phyloP scores from a whole-genome alignment of 2,113 vertebrate species.

The Microtus ochrogaster region DNA sequence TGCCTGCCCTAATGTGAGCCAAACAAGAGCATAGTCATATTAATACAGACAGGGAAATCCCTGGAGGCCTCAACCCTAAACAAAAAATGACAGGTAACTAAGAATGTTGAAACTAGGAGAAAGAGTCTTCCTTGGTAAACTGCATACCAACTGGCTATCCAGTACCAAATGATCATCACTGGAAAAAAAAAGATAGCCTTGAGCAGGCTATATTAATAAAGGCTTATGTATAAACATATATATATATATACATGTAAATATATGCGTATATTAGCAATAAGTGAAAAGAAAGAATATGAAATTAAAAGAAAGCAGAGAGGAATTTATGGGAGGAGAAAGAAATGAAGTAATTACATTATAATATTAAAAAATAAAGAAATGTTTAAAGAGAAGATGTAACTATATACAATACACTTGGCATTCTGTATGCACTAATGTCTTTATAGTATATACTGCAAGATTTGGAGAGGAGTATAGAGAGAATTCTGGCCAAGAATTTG shows the following conservation, averaged over 20 bases:
- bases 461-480: rapidly evolving
- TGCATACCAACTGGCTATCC: neutral
- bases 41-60: neutral
- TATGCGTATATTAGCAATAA: neutral
- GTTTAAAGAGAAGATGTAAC: neutral
- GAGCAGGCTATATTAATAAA: neutral
- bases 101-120: neutral
- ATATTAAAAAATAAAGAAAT: neutral
- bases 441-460: neutral
- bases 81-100: neutral
- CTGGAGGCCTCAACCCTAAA: neutral
- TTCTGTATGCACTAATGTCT: neutral
- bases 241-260: neutral
- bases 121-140: neutral
- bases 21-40: neutral
- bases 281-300: neutral
- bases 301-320: neutral
- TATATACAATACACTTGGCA: too few relatives aligned
- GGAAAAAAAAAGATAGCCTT: neutral
- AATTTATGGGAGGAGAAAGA: neutral
- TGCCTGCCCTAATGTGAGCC: neutral
- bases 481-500: neutral
- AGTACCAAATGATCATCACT: neutral
- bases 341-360: neutral
- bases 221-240: neutral